phyloP scores from a whole-genome alignment of 2,888 invertebrate genomes.

The Xanthia togata region DNA sequence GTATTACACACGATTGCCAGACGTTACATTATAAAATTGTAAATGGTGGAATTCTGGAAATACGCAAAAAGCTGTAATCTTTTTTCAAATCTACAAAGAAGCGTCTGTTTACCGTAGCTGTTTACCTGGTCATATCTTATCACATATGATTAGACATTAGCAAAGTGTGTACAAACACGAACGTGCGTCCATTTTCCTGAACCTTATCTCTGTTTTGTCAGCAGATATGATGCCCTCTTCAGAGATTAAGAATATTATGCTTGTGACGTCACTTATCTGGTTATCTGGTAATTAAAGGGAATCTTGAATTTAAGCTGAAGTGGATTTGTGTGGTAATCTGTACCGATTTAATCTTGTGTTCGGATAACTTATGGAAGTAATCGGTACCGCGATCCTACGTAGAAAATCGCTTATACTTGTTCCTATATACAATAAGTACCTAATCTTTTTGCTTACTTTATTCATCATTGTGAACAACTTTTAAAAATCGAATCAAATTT shows the following conservation, averaged over 20 bases:
- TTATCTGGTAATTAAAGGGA: slow-evolving; percentile 40
- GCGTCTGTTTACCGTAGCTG: slow-evolving; percentile 36
- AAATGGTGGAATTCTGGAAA: neutral
- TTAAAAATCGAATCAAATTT: too few relatives aligned
- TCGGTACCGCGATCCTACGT: neutral
- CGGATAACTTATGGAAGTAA: slow-evolving; percentile 14
- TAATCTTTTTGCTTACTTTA: too few relatives aligned
- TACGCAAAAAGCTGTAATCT: slow-evolving; percentile 6
- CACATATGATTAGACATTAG: slow-evolving; percentile 41
- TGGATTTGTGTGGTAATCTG: slow-evolving; percentile 26
- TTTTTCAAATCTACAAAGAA: slow-evolving; percentile 24
- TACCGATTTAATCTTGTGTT: slow-evolving; percentile 27
- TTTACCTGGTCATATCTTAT: slow-evolving; percentile 58
- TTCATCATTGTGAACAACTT: too few relatives aligned
- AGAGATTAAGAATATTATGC: slow-evolving; percentile 58
- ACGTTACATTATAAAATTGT: neutral
- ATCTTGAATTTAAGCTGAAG: slow-evolving; percentile 36
- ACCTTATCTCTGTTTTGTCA: slow-evolving; percentile 44
- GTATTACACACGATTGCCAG: neutral
- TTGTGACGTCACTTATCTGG: slow-evolving; percentile 46
- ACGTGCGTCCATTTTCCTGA: slow-evolving; percentile 50
- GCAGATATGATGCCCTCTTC: slow-evolving; percentile 47
- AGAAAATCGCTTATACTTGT: neutral
- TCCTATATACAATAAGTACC: too few relatives aligned
- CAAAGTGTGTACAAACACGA: slow-evolving; percentile 51